Conservation (phyloP, 2,797 vertebrate genomes). For the Enteromius radiatus region DNA sequence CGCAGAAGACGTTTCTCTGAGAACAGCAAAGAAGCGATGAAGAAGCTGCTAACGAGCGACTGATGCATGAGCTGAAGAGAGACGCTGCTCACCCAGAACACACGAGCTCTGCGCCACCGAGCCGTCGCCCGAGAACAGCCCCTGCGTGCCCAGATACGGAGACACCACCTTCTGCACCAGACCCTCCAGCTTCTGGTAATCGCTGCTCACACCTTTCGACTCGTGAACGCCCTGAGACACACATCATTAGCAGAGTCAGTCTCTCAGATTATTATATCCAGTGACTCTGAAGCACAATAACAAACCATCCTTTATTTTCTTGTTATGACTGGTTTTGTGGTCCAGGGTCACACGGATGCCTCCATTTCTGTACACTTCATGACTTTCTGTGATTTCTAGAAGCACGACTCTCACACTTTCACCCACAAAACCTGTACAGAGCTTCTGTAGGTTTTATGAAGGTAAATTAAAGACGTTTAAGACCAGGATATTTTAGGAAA, state of each 20-base stretch:
- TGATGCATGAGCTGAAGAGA: not conserved
- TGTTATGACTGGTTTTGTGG: too few relatives aligned
- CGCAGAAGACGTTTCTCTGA: slow-evolving; percentile 86
- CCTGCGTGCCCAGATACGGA: slow-evolving; percentile 92
- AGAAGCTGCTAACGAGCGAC: not conserved
- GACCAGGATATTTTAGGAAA: not conserved
- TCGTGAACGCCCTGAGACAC: slow-evolving; percentile 91
- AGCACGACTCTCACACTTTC: not conserved
- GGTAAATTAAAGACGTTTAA: not conserved
- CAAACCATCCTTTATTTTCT: too few relatives aligned
- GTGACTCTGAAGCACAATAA: too few relatives aligned
- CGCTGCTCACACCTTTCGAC: slow-evolving; percentile 87
- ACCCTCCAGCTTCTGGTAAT: slow-evolving; percentile 90
- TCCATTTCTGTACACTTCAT: not conserved
- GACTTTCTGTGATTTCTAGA: not conserved
- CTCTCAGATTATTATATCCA: not conserved
- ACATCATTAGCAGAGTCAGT: not conserved
- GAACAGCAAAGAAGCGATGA: not conserved
- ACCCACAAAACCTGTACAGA: not conserved
- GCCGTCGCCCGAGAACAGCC: slow-evolving; percentile 86
- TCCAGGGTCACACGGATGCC: not conserved
- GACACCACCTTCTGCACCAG: slow-evolving; percentile 95
- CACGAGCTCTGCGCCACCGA: slow-evolving; percentile 83
- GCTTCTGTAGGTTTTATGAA: not conserved
- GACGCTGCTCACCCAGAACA: slow-evolving; percentile 82